Base-by-base conservation (phyloP, 2,888 invertebrate species). In the Pyrocoelia pectoralis region DNA sequence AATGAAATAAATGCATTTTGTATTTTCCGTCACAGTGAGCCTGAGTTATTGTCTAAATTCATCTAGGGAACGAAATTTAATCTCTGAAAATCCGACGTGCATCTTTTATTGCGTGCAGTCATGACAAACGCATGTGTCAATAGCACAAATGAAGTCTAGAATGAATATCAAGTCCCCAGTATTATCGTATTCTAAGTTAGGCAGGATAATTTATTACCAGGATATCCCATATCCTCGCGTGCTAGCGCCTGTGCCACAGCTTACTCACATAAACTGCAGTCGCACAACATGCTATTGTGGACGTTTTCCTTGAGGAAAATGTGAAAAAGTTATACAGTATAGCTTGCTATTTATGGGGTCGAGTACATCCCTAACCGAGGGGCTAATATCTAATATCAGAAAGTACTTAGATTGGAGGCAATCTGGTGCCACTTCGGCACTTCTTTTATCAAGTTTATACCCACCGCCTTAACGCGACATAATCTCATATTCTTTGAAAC, bases 201-300 rank as follows among this genome's bases (percentile, higher is more conserved):
- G 69, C 75, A 72, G 74, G 72, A 75, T 78, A 77, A 79, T 79
- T 78, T 79, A 79, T 79, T 74, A 72, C 73, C 75, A 76, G 77
- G 77, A 77, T 77, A 77, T 77, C 76, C 75, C 74, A 73, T 76
- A 77, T 78, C 76, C 76, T 79, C 69, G 78, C 79, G 78, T 78
- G 79, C 77, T 78, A 76, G 72, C 76, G 75, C 72, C 73, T 72
- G 69, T 67, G 71, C 71, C 57, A 58, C 63, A 68, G 70, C 71
- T 73, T 73, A 74, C 72, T 74, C 74, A 73, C 75, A 73, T 72
- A 72, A 67, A 62, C 66, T 68, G 65, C 67, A 66, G 56, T 57
- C 59, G 68, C 55, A 68, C 72, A 70, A 53, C 54, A 50, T 60
- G 55, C 66, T 65, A 64, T 61, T 69, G 63, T 56, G 56, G 50